Evolutionary conservation across 2,113 vertebrate species (phyloP).

Genomic region (Nothoprocta pentlandii): DNA sequence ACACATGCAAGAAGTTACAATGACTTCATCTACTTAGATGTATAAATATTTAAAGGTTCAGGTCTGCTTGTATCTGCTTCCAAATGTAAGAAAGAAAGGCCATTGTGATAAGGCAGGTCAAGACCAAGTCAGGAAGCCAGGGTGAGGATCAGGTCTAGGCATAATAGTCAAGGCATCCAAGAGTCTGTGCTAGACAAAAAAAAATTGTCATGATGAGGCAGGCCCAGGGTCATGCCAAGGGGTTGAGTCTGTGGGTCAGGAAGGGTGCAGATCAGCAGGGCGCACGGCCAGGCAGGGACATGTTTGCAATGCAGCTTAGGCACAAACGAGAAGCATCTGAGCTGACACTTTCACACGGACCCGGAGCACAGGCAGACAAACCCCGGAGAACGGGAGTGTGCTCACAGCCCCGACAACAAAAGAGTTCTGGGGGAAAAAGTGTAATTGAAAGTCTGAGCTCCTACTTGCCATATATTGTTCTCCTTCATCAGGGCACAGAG

Average conservation of each 20-base stretch:
- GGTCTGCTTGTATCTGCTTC: background rate
- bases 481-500: too few species aligned
- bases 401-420: background rate
- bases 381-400: background rate
- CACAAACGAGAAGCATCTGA: background rate
- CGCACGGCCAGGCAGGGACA: background rate
- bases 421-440: background rate
- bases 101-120: background rate
- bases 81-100: background rate
- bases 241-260: background rate
- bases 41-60: background rate
- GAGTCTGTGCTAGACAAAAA: background rate
- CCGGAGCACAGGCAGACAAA: background rate
- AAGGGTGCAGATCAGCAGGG: background rate
- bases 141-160: background rate
- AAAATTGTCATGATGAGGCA: fast-evolving
- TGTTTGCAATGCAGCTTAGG: background rate
- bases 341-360: background rate
- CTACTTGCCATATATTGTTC: background rate
- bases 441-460: background rate
- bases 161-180: background rate
- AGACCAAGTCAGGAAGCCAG: background rate
- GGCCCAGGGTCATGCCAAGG: background rate
- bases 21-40: background rate
- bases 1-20: background rate